Conservation (phyloP, 1,140 invertebrate genomes). For the Formica selysi region DNA sequence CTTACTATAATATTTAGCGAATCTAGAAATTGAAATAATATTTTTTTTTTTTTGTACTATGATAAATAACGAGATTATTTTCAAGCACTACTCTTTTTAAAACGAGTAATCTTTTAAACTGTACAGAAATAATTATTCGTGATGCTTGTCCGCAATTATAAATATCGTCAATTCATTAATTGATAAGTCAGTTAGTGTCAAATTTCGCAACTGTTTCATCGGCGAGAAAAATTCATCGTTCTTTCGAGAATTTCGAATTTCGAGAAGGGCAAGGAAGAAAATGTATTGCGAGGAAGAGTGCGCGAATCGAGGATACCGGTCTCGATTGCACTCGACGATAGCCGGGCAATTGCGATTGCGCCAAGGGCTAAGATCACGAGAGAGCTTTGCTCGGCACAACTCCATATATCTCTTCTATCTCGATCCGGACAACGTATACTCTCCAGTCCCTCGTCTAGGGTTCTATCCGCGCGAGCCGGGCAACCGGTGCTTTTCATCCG, state of each 20-base stretch:
- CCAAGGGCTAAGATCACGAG: conserved; percentile 64
- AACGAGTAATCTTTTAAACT: too few relatives aligned
- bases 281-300: conserved; percentile 23
- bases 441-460: conserved; percentile 45
- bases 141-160: too few relatives aligned
- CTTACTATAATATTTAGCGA: background rate
- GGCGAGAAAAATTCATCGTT: conserved; percentile 3
- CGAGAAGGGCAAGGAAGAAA: background rate
- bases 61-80: too few relatives aligned
- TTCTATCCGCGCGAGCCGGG: conserved; percentile 19
- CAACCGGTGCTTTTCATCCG: conserved; percentile 53
- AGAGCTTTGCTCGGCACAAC: conserved; percentile 46
- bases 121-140: too few relatives aligned
- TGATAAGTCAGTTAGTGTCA: too few relatives aligned
- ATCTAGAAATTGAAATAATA: background rate
- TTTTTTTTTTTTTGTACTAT: background rate
- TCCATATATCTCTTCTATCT: conserved; percentile 68
- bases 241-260: background rate
- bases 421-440: conserved; percentile 60
- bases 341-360: conserved; percentile 61
- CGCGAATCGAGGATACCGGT: conserved; percentile 43
- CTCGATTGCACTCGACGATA: conserved; percentile 61
- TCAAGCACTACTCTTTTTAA: too few relatives aligned
- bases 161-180: too few relatives aligned
- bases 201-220: background rate